These are phyloP conservation scores for Chiloscyllium punctatum DNA, from an alignment of 2,797 vertebrate species.

Conservation along the genomic window DNA sequence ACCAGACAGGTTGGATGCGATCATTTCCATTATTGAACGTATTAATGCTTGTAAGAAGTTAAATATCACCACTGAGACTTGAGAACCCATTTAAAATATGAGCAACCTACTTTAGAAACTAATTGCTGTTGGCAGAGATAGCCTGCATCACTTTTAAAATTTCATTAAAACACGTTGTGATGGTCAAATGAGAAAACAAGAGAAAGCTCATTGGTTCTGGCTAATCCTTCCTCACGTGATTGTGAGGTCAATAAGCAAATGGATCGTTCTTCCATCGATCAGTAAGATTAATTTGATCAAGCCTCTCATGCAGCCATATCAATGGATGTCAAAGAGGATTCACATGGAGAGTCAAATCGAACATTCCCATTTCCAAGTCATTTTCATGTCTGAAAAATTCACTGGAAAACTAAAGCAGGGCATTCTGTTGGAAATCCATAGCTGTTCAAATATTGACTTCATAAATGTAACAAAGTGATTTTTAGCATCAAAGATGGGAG, in stretches of 20 bases:
- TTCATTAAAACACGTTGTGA: not conserved
- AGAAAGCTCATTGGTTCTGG: not conserved
- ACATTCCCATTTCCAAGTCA: not conserved
- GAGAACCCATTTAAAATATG: not conserved
- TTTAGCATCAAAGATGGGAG: not conserved
- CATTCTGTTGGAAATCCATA: not conserved
- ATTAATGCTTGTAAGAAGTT: not conserved
- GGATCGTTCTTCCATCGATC: not conserved
- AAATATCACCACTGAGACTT: not conserved
- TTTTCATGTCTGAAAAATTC: not conserved
- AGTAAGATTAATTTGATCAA: not conserved
- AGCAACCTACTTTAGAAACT: not conserved
- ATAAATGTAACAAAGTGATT: not conserved
- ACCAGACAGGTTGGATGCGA: not conserved
- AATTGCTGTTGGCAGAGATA: not conserved
- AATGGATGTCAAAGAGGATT: not conserved
- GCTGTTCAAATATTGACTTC: not conserved
- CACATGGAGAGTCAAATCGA: not conserved
- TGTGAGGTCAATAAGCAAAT: not conserved
- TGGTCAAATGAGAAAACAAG: not conserved
- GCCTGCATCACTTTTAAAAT: not conserved
- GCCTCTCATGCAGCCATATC: not conserved
- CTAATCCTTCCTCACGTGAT: not conserved
- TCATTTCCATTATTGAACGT: not conserved
- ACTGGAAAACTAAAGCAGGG: not conserved